phyloP scores from a whole-genome alignment of 2,113 vertebrate species.

The Crotalus tigris region DNA sequence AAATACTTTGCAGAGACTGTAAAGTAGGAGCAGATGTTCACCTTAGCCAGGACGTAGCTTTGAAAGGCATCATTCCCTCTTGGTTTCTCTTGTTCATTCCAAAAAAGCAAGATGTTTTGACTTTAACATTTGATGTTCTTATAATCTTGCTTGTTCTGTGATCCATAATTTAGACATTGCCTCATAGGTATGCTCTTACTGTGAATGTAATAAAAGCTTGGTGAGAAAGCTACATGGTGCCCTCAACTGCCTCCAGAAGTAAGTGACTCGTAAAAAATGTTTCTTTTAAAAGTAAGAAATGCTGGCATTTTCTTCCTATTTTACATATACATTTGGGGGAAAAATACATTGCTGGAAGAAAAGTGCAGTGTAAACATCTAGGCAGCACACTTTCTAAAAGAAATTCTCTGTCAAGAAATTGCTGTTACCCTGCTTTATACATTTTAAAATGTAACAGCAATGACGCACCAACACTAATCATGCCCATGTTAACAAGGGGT shows the following conservation, averaged over 20 bases:
- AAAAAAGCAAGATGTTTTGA: not conserved
- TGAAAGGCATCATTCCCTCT: not conserved
- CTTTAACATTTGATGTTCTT: not conserved
- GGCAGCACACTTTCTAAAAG: not conserved
- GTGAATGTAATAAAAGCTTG: not conserved
- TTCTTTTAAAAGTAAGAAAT: not conserved
- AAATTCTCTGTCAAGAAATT: not conserved
- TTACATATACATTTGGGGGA: not conserved
- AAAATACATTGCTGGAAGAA: not conserved
- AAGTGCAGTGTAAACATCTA: not conserved
- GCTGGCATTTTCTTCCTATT: not conserved
- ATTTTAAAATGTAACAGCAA: not conserved
- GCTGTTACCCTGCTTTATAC: not conserved
- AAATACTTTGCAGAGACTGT: not conserved
- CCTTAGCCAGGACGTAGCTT: not conserved
- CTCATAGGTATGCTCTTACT: too few relatives aligned
- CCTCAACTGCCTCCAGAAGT: not conserved
- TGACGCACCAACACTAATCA: not conserved
- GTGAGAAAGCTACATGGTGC: not conserved
- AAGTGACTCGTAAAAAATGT: not conserved
- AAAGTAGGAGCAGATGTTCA: not conserved
- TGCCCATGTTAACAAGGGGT: not conserved
- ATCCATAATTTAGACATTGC: not conserved
- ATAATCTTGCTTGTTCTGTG: not conserved
- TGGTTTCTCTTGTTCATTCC: not conserved